Evolutionary conservation across 2,797 vertebrate genomes (phyloP).

Genomic region (Aselliscus stoliczkanus): DNA sequence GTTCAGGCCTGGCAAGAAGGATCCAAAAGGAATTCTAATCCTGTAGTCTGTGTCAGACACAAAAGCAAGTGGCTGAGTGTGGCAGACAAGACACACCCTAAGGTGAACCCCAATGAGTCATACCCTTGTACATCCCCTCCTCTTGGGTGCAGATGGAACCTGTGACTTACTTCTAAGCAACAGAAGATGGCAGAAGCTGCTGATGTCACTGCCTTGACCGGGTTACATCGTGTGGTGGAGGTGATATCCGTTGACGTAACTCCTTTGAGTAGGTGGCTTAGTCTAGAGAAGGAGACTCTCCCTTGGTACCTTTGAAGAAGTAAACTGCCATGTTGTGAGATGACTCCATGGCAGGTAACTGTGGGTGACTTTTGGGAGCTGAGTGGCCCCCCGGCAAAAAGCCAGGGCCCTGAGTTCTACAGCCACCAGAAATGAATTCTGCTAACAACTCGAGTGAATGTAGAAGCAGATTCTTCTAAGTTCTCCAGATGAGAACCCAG

Average conservation of each 20-base stretch:
- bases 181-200: not conserved
- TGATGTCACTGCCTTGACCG: no score
- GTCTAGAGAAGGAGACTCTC: not conserved
- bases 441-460: not conserved
- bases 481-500: not conserved
- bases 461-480: not conserved
- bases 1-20: not conserved
- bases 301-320: not conserved
- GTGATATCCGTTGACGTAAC: not conserved
- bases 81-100: not conserved
- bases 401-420: not conserved
- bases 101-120: not conserved
- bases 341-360: not conserved
- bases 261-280: not conserved
- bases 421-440: not conserved
- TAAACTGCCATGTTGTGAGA: not conserved
- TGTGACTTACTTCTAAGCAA: not conserved
- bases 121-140: not conserved
- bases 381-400: not conserved
- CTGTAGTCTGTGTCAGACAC: not conserved
- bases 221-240: not conserved
- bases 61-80: not conserved
- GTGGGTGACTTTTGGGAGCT: not conserved
- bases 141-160: not conserved
- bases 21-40: slow-evolving; percentile 10